Conservation (phyloP, 2,113 vertebrate species). For the Falcunculus frontatus region DNA sequence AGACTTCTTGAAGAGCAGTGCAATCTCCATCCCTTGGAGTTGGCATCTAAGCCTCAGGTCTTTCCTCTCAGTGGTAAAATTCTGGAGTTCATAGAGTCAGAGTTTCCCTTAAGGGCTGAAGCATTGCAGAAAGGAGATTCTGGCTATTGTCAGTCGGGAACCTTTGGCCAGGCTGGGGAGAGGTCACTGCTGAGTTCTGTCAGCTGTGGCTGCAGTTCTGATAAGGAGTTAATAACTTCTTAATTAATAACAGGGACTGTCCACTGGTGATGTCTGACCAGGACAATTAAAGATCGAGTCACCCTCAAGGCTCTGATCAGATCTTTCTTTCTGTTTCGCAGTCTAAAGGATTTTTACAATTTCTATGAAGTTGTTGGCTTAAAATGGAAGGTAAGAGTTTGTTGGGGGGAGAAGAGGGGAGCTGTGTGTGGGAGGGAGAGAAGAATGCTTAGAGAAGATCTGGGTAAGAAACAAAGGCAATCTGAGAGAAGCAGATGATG, state of each 20-base stretch:
- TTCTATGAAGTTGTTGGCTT: constrained; percentile 95
- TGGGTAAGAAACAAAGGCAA: neutral
- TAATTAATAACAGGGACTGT: neutral
- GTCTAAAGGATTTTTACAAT: constrained; percentile 92
- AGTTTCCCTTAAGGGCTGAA: neutral
- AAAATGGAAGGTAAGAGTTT: constrained; percentile 89
- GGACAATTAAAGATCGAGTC: neutral
- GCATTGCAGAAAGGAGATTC: neutral
- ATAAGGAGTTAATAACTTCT: constrained; percentile 4
- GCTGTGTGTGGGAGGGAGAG: neutral
- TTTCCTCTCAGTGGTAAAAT: neutral
- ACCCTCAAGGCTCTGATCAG: neutral
- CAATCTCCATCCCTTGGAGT: neutral
- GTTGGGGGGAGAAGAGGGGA: neutral
- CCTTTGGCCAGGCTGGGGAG: neutral
- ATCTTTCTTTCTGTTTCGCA: constrained; percentile 61
- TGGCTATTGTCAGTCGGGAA: neutral
- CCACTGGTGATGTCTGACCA: neutral
- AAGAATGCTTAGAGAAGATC: neutral
- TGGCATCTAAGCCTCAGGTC: neutral
- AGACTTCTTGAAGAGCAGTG: neutral
- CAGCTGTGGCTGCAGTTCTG: neutral
- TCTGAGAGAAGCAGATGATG: neutral
- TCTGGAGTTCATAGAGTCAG: neutral
- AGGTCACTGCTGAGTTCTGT: neutral